Evolutionary conservation across 2,888 invertebrate species (phyloP).

Genomic region (Stenodema calcarata): DNA sequence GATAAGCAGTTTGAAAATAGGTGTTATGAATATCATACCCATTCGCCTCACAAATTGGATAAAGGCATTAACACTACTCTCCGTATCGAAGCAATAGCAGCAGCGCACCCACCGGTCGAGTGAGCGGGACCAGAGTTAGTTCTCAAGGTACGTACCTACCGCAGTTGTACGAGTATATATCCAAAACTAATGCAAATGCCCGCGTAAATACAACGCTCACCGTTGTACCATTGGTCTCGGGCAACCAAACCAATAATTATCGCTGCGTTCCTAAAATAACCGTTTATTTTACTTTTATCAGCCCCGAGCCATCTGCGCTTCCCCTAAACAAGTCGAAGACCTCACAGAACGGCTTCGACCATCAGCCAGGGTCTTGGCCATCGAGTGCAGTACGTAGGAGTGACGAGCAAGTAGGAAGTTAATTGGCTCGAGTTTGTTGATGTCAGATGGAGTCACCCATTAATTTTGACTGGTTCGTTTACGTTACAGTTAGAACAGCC

Average conservation of each 20-base stretch:
- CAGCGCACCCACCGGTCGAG: too few relatives aligned
- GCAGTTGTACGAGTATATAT: too few relatives aligned
- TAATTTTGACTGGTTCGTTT: neutral
- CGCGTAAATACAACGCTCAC: neutral
- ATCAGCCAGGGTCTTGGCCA: neutral
- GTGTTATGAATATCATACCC: too few relatives aligned
- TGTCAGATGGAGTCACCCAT: neutral
- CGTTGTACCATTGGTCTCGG: too few relatives aligned
- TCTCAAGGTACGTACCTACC: too few relatives aligned
- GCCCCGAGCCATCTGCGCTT: neutral
- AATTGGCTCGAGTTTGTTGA: neutral
- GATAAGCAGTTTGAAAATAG: too few relatives aligned
- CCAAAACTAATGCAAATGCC: neutral
- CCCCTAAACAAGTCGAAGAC: neutral
- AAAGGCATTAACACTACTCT: too few relatives aligned
- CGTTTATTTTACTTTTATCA: neutral
- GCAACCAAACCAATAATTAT: neutral
- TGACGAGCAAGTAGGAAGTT: neutral
- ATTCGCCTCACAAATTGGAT: too few relatives aligned
- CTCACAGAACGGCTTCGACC: neutral
- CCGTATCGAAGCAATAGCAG: too few relatives aligned
- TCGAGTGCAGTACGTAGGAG: neutral
- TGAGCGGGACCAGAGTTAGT: too few relatives aligned
- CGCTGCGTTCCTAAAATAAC: neutral
- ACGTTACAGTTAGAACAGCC: neutral